phyloP scores from a whole-genome alignment of 2,888 invertebrate genomes.

The Hyppa rectilinea region DNA sequence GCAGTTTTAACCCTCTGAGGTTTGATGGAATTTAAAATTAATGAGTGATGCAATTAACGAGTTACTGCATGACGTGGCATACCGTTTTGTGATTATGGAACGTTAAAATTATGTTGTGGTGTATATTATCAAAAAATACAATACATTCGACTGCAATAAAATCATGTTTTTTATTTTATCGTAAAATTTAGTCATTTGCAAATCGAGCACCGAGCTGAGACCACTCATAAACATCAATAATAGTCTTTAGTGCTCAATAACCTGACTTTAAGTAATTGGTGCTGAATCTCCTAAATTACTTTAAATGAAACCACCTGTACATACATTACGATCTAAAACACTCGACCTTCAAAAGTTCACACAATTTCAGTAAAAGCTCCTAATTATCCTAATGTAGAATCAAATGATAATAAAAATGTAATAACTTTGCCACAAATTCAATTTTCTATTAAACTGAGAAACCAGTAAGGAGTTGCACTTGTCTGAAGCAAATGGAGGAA shows the following conservation, averaged over 20 bases:
- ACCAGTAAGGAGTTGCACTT: conserved; percentile 26
- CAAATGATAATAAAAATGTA: conserved; percentile 53
- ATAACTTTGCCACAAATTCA: conserved; percentile 43
- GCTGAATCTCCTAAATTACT: not conserved
- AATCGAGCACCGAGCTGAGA: not conserved
- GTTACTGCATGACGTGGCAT: not conserved
- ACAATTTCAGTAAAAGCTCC: conserved; percentile 26
- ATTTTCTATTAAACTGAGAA: conserved; percentile 30
- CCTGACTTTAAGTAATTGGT: not conserved
- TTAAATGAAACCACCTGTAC: conserved; percentile 19
- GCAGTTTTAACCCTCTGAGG: conserved; percentile 46
- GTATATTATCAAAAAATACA: not conserved
- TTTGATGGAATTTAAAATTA: conserved; percentile 31
- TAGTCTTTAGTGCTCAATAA: too few species aligned
- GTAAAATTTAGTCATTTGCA: not conserved
- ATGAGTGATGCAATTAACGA: conserved; percentile 16
- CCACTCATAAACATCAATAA: not conserved
- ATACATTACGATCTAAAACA: conserved; percentile 14
- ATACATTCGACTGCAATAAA: too few species aligned
- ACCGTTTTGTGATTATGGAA: not conserved
- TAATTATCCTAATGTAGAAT: conserved; percentile 53
- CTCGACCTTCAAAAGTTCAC: conserved; percentile 37
- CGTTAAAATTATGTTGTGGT: not conserved
- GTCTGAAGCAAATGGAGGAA: conserved; percentile 36
- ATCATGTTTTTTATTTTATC: not conserved